Base-by-base conservation (phyloP, 2,888 invertebrate genomes). In the Tineola bisselliella region DNA sequence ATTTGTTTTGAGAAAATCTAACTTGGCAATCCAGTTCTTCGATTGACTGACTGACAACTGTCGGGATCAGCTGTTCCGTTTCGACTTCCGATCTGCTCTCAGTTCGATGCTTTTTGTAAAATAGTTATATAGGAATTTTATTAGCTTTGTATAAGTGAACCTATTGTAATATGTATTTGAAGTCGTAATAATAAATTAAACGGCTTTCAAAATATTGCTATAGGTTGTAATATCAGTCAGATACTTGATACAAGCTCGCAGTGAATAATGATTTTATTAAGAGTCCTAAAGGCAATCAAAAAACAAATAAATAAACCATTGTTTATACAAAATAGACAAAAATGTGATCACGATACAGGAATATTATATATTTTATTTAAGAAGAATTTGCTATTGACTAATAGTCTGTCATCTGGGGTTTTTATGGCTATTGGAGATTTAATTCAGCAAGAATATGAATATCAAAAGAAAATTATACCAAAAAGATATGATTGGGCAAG, bases 391-490 rank as follows among this genome's bases (percentile, higher is more conserved):
- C 76, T 96, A 59, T 64, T 91, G 0, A 95, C 95, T 5, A 97
- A 97, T 74, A 92, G 93, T 43, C 70, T 93, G 8, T 92, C 93
- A 61, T 92, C 93, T 62, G 95, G 95, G 0, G 73, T 90, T 10
- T 89, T 95, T 65, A 92, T 97, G 91, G 90, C 89, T 1, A 69
- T 91, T 19, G 97, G 95, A 10, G 97, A 97, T 79, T 68, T 90
- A 12, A 78, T 92, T 15, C 93, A 95, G 61, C 97, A 97, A 76
- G 91, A 91, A 70, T 88, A 93, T 64, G 95, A 96, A 75, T 89
- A 84, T 67, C 81, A 88, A 61, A 73, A 81, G 25, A 81, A 88
- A 52, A 6, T 68, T 60, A 62, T 74, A 63, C 60, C 67, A 54
- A 57, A 64, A 43, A 80, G 89, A 75, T 90, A 90, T 73, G 90